A percentile compares a stretch with the other conserved stretches of the same genome.
Conservation (phyloP, 1,140 invertebrate genomes). For the Epicauta chinensis region DNA sequence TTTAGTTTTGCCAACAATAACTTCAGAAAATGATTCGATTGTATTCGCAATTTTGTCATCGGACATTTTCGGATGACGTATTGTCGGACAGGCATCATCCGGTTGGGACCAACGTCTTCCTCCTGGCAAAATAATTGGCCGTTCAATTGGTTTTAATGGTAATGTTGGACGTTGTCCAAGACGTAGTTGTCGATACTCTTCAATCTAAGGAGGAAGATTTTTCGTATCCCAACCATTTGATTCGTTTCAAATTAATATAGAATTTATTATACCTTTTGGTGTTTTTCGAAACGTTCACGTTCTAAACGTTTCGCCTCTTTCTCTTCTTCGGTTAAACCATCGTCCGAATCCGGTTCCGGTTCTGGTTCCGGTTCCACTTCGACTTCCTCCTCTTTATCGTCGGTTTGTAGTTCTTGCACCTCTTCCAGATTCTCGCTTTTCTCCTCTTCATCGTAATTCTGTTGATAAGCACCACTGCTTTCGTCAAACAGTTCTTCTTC, state of each 20-base stretch:
- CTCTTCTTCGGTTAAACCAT: conserved; percentile 19
- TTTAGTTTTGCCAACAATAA: conserved; percentile 65
- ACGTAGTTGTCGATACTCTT: conserved; percentile 17
- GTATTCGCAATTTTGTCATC: conserved; percentile 72
- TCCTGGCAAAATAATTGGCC: conserved; percentile 58
- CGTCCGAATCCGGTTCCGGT: not conserved
- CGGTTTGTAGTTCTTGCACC: not conserved
- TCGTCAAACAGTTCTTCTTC: not conserved
- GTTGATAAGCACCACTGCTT: not conserved
- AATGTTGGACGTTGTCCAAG: conserved; percentile 18
- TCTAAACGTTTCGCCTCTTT: conserved; percentile 8
- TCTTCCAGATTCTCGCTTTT: conserved; percentile 6
- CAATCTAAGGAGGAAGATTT: not conserved
- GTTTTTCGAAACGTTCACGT: conserved; percentile 23
- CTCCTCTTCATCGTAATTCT: not conserved
- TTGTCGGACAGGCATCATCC: conserved; percentile 52
- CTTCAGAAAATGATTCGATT: conserved; percentile 65
- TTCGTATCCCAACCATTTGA: conserved; percentile 1
- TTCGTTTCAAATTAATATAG: not conserved
- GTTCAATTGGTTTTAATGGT: conserved; percentile 23
- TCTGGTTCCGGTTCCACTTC: conserved; percentile 1
- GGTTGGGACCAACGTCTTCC: conserved; percentile 68
- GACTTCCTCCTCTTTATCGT: conserved; percentile 11
- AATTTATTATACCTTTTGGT: conserved; percentile 24
- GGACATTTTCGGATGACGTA: conserved; percentile 48